Base-by-base conservation (phyloP, 2,113 vertebrate species). In the Tyrannus savana region DNA sequence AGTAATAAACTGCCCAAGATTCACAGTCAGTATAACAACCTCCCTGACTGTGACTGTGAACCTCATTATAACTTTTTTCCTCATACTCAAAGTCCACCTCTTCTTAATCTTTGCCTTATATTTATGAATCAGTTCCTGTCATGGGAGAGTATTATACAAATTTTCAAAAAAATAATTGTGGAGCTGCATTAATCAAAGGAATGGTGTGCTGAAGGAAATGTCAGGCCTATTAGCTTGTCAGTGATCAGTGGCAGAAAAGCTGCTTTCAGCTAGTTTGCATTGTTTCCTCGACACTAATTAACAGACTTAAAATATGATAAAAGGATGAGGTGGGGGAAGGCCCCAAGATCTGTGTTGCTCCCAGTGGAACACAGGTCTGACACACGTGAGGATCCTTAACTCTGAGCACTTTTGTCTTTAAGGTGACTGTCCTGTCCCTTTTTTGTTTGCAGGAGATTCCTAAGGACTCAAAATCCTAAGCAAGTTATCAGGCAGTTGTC, bases 161-260 rank as follows among this genome's bases (percentile, higher is more conserved):
- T 93, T 86, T 50, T 52, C 10, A 37, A 66, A 71, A 84, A 24
- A 87, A 84, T 8, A 86, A 83, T 53, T 77, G 73, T 91, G 95
- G 81, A 68, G 73, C 84, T 90, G 83, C 85, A 85, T 96, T 96
- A 93, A 95, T 97, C 91, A 97, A 85, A 95, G 89, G 56, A 93
- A 85, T 35, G 46, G 66, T 80, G 73, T 42, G 78, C 76, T 50
- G 76, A 87, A 95, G 78, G 75, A 96, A 96, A 95, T 93, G 93
- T 94, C 97, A 96, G 79, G 44, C 62, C 84, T 95, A 96, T 96
- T 89, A 89, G 63, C 63, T 79, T 90, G 75, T 93, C 87, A 81
- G 76, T 42, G 89, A 88, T 94, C 46, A 73, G 80, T 63, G 82
- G 64, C 78, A 94, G 87, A 60, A 95, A 96, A 96, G 80, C 87